Percentiles rank a stretch among this genome's conserved stretches.
Evolutionary conservation across 2,888 invertebrate genomes (phyloP).

Genomic region (Stenurella melanura): DNA sequence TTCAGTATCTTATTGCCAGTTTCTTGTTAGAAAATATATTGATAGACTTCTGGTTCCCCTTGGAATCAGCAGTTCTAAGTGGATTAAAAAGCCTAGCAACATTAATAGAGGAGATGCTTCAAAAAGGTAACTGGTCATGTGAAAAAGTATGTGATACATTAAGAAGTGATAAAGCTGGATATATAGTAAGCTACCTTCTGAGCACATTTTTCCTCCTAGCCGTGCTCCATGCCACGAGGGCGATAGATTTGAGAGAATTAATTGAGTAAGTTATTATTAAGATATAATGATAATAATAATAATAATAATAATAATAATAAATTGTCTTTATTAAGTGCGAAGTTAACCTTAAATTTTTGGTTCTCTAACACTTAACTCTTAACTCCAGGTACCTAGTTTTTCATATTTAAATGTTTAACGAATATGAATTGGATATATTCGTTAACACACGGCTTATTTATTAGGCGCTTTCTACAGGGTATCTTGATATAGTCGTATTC

Average conservation of each 20-base stretch:
- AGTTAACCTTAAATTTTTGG: too few species aligned
- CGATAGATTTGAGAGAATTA: constrained; percentile 58
- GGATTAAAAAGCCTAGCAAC: constrained; percentile 60
- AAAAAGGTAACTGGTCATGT: constrained; percentile 55
- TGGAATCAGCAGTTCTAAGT: constrained; percentile 63
- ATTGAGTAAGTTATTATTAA: constrained; percentile 52
- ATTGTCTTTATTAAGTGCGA: too few species aligned
- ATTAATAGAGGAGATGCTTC: constrained; percentile 57
- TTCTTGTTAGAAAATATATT: constrained; percentile 68
- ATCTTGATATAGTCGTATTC: too few species aligned
- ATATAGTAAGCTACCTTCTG: constrained; percentile 63
- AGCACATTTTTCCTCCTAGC: constrained; percentile 63
- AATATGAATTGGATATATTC: too few species aligned
- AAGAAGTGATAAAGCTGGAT: constrained; percentile 56
- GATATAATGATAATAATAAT: too few species aligned
- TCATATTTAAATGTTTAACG: too few species aligned
- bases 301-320: too few species aligned
- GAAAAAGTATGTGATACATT: constrained; percentile 58
- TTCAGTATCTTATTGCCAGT: constrained; percentile 65
- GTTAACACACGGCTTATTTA: too few species aligned
- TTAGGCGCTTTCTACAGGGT: too few species aligned
- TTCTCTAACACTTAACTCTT: too few species aligned
- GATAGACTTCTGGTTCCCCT: constrained; percentile 70
- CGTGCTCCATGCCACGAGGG: constrained; percentile 61
- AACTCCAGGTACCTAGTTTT: too few species aligned